phyloP scores from a whole-genome alignment of 2,797 vertebrate genomes.

The Sylvilagus floridanus region DNA sequence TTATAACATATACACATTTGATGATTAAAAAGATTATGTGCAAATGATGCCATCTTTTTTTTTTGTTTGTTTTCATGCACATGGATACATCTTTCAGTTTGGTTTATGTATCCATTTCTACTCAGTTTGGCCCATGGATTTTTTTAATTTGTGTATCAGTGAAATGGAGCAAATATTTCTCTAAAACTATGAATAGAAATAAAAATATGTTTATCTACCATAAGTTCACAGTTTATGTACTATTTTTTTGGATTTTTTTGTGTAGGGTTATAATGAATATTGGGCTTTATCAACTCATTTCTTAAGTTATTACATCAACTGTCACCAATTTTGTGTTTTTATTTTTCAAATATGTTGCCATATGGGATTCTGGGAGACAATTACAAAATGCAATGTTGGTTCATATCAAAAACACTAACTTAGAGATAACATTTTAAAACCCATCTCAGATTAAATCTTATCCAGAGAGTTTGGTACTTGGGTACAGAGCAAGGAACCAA shows the following conservation, averaged over 20 bases:
- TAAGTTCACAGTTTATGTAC: not conserved
- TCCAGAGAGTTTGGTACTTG: not conserved
- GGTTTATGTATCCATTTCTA: not conserved
- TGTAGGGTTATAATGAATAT: not conserved
- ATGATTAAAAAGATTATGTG: not conserved
- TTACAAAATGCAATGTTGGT: constrained; percentile 31
- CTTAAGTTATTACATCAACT: not conserved
- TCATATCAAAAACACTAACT: constrained; percentile 19
- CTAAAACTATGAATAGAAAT: not conserved
- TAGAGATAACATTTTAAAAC: not conserved
- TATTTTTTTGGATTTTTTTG: constrained; percentile 8
- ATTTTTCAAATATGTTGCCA: constrained; percentile 39
- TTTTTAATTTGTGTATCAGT: constrained; percentile 49
- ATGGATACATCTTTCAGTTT: not conserved
- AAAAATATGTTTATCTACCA: not conserved
- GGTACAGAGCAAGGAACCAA: not conserved
- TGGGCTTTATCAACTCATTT: not conserved
- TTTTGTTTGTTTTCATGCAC: not conserved
- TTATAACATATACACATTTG: not conserved
- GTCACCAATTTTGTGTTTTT: constrained; percentile 34
- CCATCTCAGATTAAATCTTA: constrained; percentile 6
- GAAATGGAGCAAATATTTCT: not conserved
- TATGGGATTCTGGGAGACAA: not conserved
- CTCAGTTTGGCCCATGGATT: not conserved
- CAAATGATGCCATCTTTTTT: constrained; percentile 1